Base-by-base conservation (phyloP, 2,113 vertebrate genomes). In the Serinus canaria region DNA sequence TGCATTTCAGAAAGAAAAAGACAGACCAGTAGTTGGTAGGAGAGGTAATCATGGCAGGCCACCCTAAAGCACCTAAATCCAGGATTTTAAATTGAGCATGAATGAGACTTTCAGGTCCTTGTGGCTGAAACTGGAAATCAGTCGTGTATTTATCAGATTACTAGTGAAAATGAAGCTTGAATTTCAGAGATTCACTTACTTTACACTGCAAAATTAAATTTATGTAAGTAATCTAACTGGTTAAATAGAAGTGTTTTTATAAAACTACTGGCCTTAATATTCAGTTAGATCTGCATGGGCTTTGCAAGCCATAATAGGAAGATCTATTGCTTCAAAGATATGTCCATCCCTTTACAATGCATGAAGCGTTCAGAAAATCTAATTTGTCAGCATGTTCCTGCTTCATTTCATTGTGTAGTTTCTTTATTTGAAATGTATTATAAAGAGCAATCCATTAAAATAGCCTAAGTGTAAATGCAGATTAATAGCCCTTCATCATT, bases 1-100 rank as follows among this genome's bases (percentile, higher is more conserved):
- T 95, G 96, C 90, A 91, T 97, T 97, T 97, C 91, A 95, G 90
- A 95, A 94, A 82, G 33, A 89, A 92, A 92, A 95, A 95, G 93
- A 69, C 49, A 13, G 77, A 74, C 46, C 47, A 28, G 81, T 93
- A 79, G 87, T 94, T 16, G 2, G 77, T 83, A 94, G 92, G 96
- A 83, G 97, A 92, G 82, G 66, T 96, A 98, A 96, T 96, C 96
- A 83, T 2, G 3, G 81, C 83, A 94, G 91, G 76, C 50, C 90
- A 89, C 80, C 92, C 63, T 83, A 94, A 95, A 93, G 72, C 49
- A 94, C 69, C 62, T 83, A 94, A 95, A 78, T 66, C 46, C 50
- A 62, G 41, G 77, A 30, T 68, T 94, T 95, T 84, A 90, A 91
- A 96, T 83, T 79, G 88, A 89, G 58, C 52, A 63, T 73, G 94